A percentile compares a stretch with the other conserved stretches of the same genome.
phyloP scores from a whole-genome alignment of 2,113 vertebrate genomes.

The Rhinichthys klamathensis region DNA sequence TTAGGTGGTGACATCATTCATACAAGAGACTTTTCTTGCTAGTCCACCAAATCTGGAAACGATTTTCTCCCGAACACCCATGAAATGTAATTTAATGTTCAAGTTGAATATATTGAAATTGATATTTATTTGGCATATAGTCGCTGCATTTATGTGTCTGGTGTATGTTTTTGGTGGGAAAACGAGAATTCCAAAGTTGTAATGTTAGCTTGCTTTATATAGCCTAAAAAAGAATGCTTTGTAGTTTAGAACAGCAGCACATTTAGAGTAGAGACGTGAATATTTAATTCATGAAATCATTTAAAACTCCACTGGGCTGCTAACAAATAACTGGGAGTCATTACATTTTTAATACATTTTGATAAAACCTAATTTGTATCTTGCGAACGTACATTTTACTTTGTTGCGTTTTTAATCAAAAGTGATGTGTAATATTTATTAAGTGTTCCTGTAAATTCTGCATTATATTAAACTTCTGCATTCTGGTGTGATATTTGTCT shows the following conservation, averaged over 20 bases:
- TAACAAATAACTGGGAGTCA: background rate
- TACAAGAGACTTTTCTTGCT: background rate
- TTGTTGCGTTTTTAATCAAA: background rate
- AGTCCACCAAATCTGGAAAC: background rate
- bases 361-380: background rate
- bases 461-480: background rate
- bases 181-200: background rate
- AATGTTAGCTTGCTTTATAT: background rate
- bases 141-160: background rate
- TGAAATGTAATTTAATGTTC: background rate
- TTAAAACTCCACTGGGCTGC: background rate
- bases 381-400: background rate
- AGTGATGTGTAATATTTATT: conserved; percentile 11
- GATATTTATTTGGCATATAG: conserved; percentile 18
- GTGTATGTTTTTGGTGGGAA: background rate
- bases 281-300: background rate
- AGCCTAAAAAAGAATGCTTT: background rate
- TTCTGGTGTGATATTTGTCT: background rate
- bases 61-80: background rate
- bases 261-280: background rate
- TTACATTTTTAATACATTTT: background rate
- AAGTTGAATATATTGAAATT: background rate
- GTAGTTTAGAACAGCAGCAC: background rate
- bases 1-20: conserved; percentile 62
- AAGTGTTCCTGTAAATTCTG: conserved; percentile 17